phyloP scores from a whole-genome alignment of 2,888 invertebrate genomes.

The Incurvaria masculella region DNA sequence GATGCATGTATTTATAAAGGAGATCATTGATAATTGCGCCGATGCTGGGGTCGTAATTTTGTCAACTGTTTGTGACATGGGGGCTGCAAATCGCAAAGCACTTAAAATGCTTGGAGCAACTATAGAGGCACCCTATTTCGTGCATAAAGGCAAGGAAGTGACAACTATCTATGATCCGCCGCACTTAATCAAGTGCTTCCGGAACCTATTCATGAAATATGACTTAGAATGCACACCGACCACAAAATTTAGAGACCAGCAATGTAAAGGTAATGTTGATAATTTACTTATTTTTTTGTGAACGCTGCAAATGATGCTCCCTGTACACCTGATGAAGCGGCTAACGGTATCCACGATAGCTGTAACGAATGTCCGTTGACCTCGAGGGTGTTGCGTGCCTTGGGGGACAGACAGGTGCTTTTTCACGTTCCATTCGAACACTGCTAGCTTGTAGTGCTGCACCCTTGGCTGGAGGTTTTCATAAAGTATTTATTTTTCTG shows the following conservation, averaged over 20 bases:
- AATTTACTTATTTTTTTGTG: neutral
- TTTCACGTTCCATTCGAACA: no score
- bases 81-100: neutral
- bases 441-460: no score
- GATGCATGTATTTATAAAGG: neutral
- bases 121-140: neutral
- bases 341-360: neutral
- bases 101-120: neutral
- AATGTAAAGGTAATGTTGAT: neutral
- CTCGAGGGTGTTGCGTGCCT: no score
- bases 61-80: neutral
- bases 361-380: no score
- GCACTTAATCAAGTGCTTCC: neutral
- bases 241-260: neutral
- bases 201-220: neutral
- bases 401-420: no score
- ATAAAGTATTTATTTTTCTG: no score
- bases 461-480: no score
- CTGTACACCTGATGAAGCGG: neutral
- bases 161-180: neutral
- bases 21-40: neutral
- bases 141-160: neutral
- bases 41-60: neutral
- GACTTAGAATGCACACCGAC: neutral
- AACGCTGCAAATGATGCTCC: neutral